Evolutionary conservation across 2,797 vertebrate genomes (phyloP).

Genomic region (Lepus townsendii): DNA sequence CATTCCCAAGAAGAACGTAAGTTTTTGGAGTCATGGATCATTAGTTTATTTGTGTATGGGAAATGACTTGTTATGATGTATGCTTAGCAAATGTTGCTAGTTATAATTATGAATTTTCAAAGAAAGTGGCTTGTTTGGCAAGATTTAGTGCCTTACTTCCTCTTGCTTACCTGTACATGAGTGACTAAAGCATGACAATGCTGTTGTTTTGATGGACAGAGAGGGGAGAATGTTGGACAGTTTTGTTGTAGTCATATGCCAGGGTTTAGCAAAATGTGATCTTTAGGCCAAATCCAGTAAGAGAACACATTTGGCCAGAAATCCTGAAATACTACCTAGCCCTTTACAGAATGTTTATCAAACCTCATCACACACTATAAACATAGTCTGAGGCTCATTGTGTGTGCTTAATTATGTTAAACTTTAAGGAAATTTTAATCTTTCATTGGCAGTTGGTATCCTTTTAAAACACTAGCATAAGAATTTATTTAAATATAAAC

Average conservation of each 20-base stretch:
- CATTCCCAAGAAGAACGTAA: background rate
- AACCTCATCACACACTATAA: background rate
- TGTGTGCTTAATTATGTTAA: background rate
- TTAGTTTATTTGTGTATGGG: conserved; percentile 51
- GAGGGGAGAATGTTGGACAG: background rate
- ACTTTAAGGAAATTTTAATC: conserved; percentile 3
- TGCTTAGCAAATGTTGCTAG: background rate
- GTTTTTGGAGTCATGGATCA: background rate
- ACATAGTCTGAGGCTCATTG: background rate
- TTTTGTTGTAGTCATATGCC: background rate
- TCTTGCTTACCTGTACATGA: background rate
- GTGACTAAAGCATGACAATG: background rate
- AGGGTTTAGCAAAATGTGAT: background rate
- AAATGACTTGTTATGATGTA: conserved; percentile 32
- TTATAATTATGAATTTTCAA: background rate
- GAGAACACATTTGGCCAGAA: background rate
- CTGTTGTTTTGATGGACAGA: background rate
- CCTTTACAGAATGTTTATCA: background rate
- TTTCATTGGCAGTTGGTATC: conserved; percentile 5
- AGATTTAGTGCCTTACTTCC: background rate
- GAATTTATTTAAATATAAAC: conserved; percentile 29
- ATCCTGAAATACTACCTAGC: background rate
- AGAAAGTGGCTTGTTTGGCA: background rate
- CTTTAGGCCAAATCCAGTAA: background rate
- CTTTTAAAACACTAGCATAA: conserved; percentile 4